Percentiles rank a stretch among this genome's conserved stretches.
phyloP scores from a whole-genome alignment of 2,888 invertebrate genomes.

The Choristoneura rosaceana region DNA sequence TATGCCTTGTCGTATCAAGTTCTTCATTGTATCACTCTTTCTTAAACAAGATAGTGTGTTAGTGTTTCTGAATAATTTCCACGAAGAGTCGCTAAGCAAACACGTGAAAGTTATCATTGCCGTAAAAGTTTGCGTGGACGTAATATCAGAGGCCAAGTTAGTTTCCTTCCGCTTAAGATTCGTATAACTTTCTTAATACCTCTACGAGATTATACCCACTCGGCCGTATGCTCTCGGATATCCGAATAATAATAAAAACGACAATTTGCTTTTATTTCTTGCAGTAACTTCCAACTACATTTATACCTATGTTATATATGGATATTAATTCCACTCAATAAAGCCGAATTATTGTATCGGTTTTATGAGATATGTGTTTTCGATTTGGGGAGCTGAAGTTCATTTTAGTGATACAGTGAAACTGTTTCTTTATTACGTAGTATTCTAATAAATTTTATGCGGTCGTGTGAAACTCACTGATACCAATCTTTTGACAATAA shows the following conservation, averaged over 20 bases:
- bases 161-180: slow-evolving; percentile 73
- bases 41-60: slow-evolving; percentile 37
- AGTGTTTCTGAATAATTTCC: slow-evolving; percentile 33
- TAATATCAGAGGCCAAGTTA: slow-evolving; percentile 75
- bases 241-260: slow-evolving; percentile 78
- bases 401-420: slow-evolving; percentile 10
- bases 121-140: slow-evolving; percentile 72
- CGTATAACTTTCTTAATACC: slow-evolving; percentile 82
- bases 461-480: slow-evolving; percentile 39
- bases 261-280: slow-evolving; percentile 77
- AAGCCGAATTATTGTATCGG: slow-evolving; percentile 62
- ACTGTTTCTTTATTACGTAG: slow-evolving; percentile 13
- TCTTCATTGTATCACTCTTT: not conserved
- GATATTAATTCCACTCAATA: slow-evolving; percentile 82
- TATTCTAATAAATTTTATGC: slow-evolving; percentile 27
- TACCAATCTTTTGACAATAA: slow-evolving; percentile 32
- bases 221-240: slow-evolving; percentile 70
- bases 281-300: slow-evolving; percentile 70
- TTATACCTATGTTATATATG: slow-evolving; percentile 59
- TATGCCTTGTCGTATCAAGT: slow-evolving; percentile 7
- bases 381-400: slow-evolving; percentile 41
- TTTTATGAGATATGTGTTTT: slow-evolving; percentile 50
- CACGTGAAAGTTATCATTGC: slow-evolving; percentile 70
- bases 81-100: slow-evolving; percentile 46
- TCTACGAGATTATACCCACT: slow-evolving; percentile 74